Percentiles rank a stretch among this genome's conserved stretches.
phyloP scores from a whole-genome alignment of 1,140 invertebrate genomes.

The Parasteatoda tepidariorum region DNA sequence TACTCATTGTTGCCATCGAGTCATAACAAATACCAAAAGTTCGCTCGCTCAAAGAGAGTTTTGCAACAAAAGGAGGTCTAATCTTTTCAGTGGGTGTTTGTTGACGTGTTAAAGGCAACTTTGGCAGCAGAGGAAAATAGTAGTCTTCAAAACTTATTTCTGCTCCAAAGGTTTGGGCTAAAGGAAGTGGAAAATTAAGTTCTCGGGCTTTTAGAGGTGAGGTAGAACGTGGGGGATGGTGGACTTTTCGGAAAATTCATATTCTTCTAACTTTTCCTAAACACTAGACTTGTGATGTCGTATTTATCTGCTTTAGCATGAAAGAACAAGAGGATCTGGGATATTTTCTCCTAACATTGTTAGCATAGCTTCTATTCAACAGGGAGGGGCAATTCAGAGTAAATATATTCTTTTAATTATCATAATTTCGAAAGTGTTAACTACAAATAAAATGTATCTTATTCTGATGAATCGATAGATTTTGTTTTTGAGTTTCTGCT shows the following conservation, averaged over 20 bases:
- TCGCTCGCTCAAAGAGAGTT: constrained; percentile 16
- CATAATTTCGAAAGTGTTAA: too few relatives aligned
- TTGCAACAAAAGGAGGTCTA: constrained; percentile 29
- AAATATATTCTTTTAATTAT: too few relatives aligned
- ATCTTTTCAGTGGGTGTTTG: constrained; percentile 46
- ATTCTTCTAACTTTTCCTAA: constrained; percentile 22
- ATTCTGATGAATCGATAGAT: too few relatives aligned
- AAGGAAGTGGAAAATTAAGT: constrained; percentile 53
- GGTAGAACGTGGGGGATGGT: constrained; percentile 4
- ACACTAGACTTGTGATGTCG: neutral
- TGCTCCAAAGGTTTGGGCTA: constrained; percentile 16
- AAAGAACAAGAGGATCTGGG: too few relatives aligned
- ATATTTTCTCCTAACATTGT: too few relatives aligned
- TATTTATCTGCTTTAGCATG: neutral
- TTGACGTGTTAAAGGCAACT: constrained; percentile 43
- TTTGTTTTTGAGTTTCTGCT: too few relatives aligned
- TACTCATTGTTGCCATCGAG: constrained; percentile 49
- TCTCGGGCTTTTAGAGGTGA: neutral
- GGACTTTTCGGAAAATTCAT: constrained; percentile 44
- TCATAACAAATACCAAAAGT: constrained; percentile 48
- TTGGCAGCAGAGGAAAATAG: neutral
- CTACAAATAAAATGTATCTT: too few relatives aligned
- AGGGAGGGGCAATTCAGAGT: too few relatives aligned
- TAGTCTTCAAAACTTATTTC: constrained; percentile 36
- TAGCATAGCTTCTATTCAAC: too few relatives aligned